Conservation (phyloP, 37 sponge, comb jelly and placozoan species). For the Oopsacas minuta region DNA sequence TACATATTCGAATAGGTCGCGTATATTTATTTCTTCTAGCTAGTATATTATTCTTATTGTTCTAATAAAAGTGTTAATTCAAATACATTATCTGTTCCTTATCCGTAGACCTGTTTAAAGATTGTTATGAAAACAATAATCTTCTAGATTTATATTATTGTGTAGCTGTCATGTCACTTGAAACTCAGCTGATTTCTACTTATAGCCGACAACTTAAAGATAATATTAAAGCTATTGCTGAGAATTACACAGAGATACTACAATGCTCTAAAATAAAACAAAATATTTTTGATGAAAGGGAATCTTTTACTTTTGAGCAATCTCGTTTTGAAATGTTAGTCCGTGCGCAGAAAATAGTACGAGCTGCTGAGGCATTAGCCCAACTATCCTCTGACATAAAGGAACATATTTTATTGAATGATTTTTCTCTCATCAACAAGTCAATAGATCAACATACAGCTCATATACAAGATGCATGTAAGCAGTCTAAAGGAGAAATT, state of each 20-base stretch:
- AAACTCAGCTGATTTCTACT: conserved; percentile 37
- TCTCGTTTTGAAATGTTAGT: background rate
- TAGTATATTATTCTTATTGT: background rate
- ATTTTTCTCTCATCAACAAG: conserved; percentile 76
- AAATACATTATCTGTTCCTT: background rate
- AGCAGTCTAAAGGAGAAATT: conserved; percentile 18
- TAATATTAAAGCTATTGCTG: conserved; percentile 70
- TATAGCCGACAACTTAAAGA: conserved; percentile 64
- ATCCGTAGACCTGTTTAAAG: too few species aligned
- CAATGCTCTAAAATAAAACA: conserved; percentile 38
- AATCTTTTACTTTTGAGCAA: background rate
- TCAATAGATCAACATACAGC: conserved; percentile 25
- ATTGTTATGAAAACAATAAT: background rate
- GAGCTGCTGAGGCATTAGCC: conserved; percentile 67
- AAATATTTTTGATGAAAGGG: background rate
- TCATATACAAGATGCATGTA: conserved; percentile 23
- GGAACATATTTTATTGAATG: conserved; percentile 73
- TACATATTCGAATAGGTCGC: background rate
- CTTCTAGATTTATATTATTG: background rate
- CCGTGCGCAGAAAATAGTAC: conserved; percentile 25
- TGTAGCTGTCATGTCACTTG: background rate
- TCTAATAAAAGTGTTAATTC: background rate
- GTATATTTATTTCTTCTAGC: background rate
- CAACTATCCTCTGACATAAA: conserved; percentile 68
- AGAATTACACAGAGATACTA: conserved; percentile 73